phyloP scores from a whole-genome alignment of 2,888 invertebrate genomes.

The Aleiodes testaceus region DNA sequence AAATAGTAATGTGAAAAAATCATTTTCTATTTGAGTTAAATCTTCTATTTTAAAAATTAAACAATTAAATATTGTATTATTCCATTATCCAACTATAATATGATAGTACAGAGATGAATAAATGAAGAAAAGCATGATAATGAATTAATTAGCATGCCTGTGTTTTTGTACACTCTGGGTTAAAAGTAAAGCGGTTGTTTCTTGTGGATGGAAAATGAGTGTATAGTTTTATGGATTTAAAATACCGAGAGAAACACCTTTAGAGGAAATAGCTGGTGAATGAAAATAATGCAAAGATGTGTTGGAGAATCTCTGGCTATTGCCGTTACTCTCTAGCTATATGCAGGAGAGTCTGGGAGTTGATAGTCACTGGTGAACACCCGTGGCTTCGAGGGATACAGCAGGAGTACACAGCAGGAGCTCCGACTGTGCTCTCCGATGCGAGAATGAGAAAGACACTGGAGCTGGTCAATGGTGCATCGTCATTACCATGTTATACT shows the following conservation, averaged over 20 bases:
- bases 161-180: background rate
- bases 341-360: background rate
- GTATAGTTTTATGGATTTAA: no score
- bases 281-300: slow-evolving; percentile 11
- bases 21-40: background rate
- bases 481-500: slow-evolving; percentile 47
- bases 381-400: slow-evolving; percentile 17
- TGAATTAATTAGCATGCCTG: background rate
- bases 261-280: no score
- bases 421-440: slow-evolving; percentile 4
- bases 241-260: no score
- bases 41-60: background rate
- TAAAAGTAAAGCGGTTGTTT: no score
- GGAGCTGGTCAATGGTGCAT: slow-evolving; percentile 16
- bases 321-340: slow-evolving; percentile 2
- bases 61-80: background rate
- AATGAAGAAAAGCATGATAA: slow-evolving; percentile 13
- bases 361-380: slow-evolving; percentile 43
- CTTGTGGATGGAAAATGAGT: no score
- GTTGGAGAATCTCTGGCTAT: slow-evolving; percentile 23
- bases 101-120: slow-evolving; percentile 3
- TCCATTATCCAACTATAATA: slow-evolving; percentile 5
- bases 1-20: background rate
- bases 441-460: slow-evolving; percentile 22
- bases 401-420: slow-evolving; percentile 21